Evolutionary conservation across 2,113 vertebrate genomes (phyloP).

Genomic region (Bos indicus): DNA sequence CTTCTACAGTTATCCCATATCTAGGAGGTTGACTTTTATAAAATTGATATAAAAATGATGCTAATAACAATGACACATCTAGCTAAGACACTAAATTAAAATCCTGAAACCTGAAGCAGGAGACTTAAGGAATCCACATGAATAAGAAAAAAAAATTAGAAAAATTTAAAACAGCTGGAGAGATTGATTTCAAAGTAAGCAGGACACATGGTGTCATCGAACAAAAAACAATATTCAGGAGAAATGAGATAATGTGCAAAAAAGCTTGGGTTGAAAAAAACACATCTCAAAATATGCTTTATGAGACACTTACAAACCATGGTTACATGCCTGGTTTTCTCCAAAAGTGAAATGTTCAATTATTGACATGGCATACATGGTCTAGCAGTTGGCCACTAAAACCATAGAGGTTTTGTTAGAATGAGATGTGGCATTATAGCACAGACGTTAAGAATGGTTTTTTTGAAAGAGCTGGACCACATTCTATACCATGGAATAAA

Average conservation of each 20-base stretch:
- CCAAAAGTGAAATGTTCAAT: conserved; percentile 69
- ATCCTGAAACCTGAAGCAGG: conserved; percentile 1
- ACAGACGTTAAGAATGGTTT: conserved; percentile 50
- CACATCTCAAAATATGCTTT: conserved; percentile 69
- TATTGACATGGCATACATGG: conserved; percentile 72
- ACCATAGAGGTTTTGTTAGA: conserved; percentile 71
- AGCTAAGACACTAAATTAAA: conserved; percentile 60
- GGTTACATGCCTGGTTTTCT: conserved; percentile 73
- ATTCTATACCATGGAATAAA: neutral
- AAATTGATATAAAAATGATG: neutral
- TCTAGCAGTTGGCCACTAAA: conserved; percentile 59
- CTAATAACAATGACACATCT: neutral
- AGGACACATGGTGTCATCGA: conserved; percentile 31
- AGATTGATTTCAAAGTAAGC: conserved; percentile 65
- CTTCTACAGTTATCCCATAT: conserved; percentile 27
- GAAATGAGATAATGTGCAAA: conserved; percentile 76
- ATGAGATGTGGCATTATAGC: conserved; percentile 61
- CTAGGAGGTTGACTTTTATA: neutral
- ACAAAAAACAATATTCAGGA: conserved; percentile 70
- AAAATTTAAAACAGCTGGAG: conserved; percentile 68
- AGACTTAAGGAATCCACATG: conserved; percentile 29
- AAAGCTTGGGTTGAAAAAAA: conserved; percentile 66
- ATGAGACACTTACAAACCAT: conserved; percentile 68
- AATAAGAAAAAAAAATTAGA: conserved; percentile 19
- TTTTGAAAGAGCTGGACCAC: conserved; percentile 39